phyloP scores from a whole-genome alignment of 2,888 invertebrate species.

The Oxycera nigricornis region DNA sequence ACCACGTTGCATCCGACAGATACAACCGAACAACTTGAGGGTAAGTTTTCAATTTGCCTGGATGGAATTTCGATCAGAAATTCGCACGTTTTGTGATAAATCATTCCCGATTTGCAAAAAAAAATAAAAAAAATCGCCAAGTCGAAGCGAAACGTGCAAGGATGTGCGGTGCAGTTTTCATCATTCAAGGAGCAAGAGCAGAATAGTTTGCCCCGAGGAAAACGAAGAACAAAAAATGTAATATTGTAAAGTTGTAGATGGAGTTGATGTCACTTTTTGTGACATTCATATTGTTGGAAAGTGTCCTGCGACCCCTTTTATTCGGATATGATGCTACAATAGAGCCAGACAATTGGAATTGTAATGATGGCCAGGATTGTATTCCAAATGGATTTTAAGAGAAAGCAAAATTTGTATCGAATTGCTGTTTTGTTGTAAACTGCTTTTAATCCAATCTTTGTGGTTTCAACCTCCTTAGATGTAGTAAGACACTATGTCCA shows the following conservation, averaged over 20 bases:
- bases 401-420: no score
- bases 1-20: conserved; percentile 65
- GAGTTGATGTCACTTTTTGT: conserved; percentile 14
- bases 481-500: no score
- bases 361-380: background rate
- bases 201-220: background rate
- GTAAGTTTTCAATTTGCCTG: conserved; percentile 51
- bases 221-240: background rate
- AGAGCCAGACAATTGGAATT: background rate
- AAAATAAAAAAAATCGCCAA: background rate
- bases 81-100: conserved; percentile 12
- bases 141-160: background rate
- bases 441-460: no score
- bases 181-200: conserved; percentile 1
- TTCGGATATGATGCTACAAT: background rate
- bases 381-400: no score
- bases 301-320: background rate
- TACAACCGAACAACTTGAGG: conserved; percentile 58
- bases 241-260: conserved; percentile 12
- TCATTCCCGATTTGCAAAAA: background rate
- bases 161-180: background rate
- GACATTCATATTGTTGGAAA: conserved; percentile 4
- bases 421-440: no score
- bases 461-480: no score
- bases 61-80: background rate